Evolutionary conservation across 2,797 vertebrate genomes (phyloP).

Genomic region (Sphenodon punctatus): DNA sequence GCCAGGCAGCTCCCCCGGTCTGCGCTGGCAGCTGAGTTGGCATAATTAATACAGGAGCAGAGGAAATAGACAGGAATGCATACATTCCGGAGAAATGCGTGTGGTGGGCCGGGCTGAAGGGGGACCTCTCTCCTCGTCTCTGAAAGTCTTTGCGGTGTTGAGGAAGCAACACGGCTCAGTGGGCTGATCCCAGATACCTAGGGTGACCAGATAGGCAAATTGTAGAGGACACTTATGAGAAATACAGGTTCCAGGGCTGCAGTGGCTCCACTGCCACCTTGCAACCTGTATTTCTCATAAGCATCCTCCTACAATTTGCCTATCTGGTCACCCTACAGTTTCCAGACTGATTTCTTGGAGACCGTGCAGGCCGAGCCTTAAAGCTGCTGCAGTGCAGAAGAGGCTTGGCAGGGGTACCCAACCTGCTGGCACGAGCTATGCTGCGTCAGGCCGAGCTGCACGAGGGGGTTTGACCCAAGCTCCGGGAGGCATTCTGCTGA

Average conservation of each 20-base stretch:
- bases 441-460: neutral
- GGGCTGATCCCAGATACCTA: neutral
- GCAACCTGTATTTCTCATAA: too few relatives aligned
- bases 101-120: neutral
- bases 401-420: neutral
- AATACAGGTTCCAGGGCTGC: too few relatives aligned
- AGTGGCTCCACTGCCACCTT: too few relatives aligned
- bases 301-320: too few relatives aligned
- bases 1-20: neutral
- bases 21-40: neutral
- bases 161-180: neutral
- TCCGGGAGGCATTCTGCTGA: neutral
- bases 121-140: neutral
- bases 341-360: too few relatives aligned
- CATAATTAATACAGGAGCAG: neutral
- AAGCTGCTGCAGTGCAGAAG: neutral
- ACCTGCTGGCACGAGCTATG: neutral
- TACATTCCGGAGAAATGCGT: neutral
- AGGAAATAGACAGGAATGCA: too few relatives aligned
- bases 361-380: neutral
- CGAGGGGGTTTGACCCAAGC: neutral
- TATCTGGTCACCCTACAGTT: too few relatives aligned
- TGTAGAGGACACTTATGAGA: too few relatives aligned
- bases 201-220: too few relatives aligned
- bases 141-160: neutral